phyloP scores from a whole-genome alignment of 2,797 vertebrate genomes.

The Lepidocolaptes lacrymiger region DNA sequence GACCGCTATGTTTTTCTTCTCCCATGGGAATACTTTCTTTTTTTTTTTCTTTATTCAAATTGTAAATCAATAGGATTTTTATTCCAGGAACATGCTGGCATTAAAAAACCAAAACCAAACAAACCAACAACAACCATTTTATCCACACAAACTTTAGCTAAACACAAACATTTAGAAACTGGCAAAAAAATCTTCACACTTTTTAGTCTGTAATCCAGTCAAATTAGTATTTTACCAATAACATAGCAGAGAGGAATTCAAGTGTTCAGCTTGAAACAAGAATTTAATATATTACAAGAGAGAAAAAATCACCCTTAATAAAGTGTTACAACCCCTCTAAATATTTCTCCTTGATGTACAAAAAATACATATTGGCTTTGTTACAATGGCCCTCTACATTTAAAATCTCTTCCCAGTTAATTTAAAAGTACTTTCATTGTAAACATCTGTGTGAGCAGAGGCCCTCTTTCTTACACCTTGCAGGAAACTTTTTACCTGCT shows the following conservation, averaged over 20 bases:
- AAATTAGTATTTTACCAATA: neutral
- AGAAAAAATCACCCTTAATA: neutral
- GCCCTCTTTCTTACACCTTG: neutral
- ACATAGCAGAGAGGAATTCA: neutral
- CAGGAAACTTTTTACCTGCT: neutral
- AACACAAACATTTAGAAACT: conserved; percentile 17
- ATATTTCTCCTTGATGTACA: neutral
- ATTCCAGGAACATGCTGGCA: conserved; percentile 17
- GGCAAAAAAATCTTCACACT: neutral
- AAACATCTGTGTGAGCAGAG: neutral
- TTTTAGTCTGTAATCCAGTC: neutral
- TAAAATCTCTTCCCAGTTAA: neutral
- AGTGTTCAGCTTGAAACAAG: neutral
- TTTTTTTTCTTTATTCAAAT: conserved; percentile 61
- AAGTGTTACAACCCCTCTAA: neutral
- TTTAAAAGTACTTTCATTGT: neutral
- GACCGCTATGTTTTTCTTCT: conserved; percentile 61
- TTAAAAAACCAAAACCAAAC: neutral
- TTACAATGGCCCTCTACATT: neutral
- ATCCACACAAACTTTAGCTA: neutral
- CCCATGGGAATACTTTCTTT: conserved; percentile 50
- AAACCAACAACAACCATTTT: neutral
- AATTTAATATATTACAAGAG: conserved; percentile 1
- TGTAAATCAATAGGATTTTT: conserved; percentile 73
- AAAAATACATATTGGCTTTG: neutral